phyloP scores from a whole-genome alignment of 1,140 invertebrate genomes.

The Rhyacophila brunnea region DNA sequence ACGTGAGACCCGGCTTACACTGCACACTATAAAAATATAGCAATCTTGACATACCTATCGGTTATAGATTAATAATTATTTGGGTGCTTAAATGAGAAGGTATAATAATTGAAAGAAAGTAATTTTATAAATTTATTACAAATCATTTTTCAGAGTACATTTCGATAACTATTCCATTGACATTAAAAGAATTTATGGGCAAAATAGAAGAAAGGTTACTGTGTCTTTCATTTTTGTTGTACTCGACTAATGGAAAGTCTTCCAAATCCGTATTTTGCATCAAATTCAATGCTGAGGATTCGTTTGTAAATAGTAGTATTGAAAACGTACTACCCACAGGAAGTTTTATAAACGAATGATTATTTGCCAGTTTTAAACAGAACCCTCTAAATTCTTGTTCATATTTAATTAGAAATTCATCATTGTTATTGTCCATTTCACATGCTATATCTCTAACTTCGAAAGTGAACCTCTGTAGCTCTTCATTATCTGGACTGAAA shows the following conservation, averaged over 20 bases:
- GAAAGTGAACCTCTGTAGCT: conserved; percentile 58
- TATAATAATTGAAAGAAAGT: no score
- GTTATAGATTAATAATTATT: no score
- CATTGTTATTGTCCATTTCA: conserved; percentile 40
- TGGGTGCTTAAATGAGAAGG: no score
- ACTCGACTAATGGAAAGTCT: conserved; percentile 57
- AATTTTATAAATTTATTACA: no score
- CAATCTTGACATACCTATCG: no score
- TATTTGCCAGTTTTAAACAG: conserved; percentile 55
- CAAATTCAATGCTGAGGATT: conserved; percentile 52
- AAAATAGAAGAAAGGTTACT: conserved; percentile 7
- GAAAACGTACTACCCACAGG: conserved; percentile 55
- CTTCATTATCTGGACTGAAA: conserved; percentile 39
- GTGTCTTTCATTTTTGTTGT: conserved; percentile 18
- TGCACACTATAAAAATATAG: no score
- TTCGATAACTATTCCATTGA: conserved; percentile 9
- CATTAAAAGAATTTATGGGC: conserved; percentile 6
- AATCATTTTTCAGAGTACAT: conserved; percentile 5
- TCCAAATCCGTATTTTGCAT: conserved; percentile 52
- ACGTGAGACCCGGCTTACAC: no score
- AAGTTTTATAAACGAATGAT: conserved; percentile 48
- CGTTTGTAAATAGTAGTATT: conserved; percentile 57
- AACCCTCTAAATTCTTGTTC: conserved; percentile 60
- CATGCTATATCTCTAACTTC: conserved; percentile 45
- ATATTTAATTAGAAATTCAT: conserved; percentile 59